phyloP scores from a whole-genome alignment of 2,113 vertebrate genomes.

The Burhinus oedicnemus region DNA sequence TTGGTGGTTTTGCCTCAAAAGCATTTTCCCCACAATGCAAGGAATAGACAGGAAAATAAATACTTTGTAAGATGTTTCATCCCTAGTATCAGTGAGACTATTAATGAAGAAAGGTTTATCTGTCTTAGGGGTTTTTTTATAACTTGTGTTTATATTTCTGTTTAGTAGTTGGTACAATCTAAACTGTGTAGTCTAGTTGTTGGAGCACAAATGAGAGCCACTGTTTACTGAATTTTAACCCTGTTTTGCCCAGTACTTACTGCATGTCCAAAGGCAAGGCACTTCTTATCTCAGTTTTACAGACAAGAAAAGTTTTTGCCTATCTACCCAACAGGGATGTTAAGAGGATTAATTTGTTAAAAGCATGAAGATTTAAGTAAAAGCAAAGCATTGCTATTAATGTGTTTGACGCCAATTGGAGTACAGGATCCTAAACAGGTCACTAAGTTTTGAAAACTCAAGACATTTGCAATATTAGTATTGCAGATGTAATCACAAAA shows the following conservation, averaged over 20 bases:
- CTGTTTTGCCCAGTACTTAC: neutral
- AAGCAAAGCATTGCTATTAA: neutral
- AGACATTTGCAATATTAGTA: neutral
- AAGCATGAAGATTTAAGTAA: neutral
- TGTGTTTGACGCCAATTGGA: neutral
- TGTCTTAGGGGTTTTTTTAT: neutral
- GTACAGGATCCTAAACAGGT: neutral
- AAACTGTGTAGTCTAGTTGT: neutral
- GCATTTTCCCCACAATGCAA: neutral
- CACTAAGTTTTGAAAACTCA: neutral
- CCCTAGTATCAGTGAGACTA: neutral
- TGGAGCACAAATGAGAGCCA: neutral
- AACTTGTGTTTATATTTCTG: neutral
- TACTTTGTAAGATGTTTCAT: neutral
- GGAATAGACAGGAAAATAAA: neutral
- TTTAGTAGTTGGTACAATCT: neutral
- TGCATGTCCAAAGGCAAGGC: neutral
- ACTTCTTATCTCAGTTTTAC: conserved; percentile 29
- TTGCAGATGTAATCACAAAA: neutral
- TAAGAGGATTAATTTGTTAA: conserved; percentile 53
- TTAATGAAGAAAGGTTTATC: neutral
- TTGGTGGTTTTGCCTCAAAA: neutral
- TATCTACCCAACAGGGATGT: neutral
- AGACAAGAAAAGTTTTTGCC: conserved; percentile 18
- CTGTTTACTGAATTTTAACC: conserved; percentile 12